These are phyloP conservation scores for Acanthaster planci DNA, from an alignment of 35 echinoderm and acorn worm species.

Conservation along the genomic window DNA sequence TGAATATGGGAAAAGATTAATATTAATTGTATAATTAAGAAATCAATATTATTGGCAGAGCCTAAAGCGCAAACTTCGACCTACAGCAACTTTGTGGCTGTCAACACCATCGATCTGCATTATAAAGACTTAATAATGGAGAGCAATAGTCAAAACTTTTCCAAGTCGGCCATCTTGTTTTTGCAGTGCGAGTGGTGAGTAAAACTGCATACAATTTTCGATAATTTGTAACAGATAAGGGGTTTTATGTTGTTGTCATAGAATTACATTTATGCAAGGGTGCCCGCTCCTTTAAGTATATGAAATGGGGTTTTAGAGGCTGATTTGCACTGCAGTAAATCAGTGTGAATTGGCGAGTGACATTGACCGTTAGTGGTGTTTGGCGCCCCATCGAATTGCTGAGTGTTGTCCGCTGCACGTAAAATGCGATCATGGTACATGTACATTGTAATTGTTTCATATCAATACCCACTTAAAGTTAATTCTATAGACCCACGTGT, in stretches of 20 bases:
- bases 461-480: no score
- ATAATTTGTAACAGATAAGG: not conserved
- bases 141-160: no score
- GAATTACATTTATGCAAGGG: not conserved
- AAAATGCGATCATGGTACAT: no score
- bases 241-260: not conserved
- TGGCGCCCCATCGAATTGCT: not conserved
- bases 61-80: slow-evolving; percentile 4
- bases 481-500: no score
- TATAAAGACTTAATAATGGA: no score
- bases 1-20: not conserved
- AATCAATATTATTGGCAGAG: slow-evolving; percentile 1
- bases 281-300: not conserved
- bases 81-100: slow-evolving; percentile 9
- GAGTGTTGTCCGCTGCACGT: not conserved
- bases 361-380: not conserved
- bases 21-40: slow-evolving; percentile 9
- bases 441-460: no score
- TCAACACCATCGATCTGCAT: no score
- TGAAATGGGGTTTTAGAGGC: not conserved
- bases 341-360: not conserved
- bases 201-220: slow-evolving; percentile 2
- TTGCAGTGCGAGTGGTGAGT: not conserved
- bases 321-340: not conserved
- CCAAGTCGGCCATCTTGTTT: slow-evolving; percentile 22